Evolutionary conservation across 2,888 invertebrate species (phyloP).

Genomic region (Pristionchus maxplancki): DNA sequence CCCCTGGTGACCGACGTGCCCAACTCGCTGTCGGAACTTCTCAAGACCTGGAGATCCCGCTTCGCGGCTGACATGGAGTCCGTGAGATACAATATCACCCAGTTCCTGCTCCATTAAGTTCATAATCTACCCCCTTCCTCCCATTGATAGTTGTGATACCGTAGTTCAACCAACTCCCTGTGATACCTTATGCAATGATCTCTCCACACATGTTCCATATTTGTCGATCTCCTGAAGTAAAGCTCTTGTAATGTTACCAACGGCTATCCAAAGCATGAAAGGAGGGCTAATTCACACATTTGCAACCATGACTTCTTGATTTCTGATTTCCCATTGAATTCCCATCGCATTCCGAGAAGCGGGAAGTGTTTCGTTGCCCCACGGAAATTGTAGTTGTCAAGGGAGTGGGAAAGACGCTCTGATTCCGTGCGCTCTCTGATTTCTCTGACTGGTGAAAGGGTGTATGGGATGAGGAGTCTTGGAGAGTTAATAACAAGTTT

Average conservation of each 20-base stretch:
- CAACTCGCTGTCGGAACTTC: background rate
- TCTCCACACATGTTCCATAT: background rate
- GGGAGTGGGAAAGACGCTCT: too few relatives aligned
- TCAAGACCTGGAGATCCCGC: background rate
- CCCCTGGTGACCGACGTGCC: background rate
- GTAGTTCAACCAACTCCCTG: background rate
- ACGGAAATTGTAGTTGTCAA: conserved; percentile 15
- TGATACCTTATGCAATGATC: background rate
- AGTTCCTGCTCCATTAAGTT: background rate
- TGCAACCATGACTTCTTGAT: background rate
- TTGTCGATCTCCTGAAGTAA: background rate
- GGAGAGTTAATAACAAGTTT: background rate
- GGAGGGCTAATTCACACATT: background rate
- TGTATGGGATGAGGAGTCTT: background rate
- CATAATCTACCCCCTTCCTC: background rate
- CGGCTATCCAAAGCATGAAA: too few relatives aligned
- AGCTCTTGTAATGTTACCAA: background rate
- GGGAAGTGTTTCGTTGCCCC: conserved; percentile 33
- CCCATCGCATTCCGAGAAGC: background rate
- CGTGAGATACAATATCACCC: conserved; percentile 21
- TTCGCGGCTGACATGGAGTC: conserved; percentile 2
- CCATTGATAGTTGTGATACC: background rate
- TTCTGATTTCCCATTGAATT: background rate
- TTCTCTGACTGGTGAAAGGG: background rate
- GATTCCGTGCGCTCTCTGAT: too few relatives aligned